These are phyloP conservation scores for Xanthorhoe spadicearia DNA, from an alignment of 2,888 invertebrate species.

Conservation along the genomic window DNA sequence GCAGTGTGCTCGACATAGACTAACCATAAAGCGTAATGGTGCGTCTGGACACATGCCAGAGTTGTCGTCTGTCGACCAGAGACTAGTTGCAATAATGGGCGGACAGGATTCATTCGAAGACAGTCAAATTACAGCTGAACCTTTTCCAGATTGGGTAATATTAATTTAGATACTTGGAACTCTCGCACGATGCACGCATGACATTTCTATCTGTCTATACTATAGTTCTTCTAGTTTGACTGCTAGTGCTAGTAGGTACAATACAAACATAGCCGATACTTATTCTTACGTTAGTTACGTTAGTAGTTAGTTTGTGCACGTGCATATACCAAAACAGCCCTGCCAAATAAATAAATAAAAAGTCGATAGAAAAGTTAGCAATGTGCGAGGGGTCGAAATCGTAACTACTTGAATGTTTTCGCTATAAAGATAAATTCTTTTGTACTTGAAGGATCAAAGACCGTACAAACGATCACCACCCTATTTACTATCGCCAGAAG, in stretches of 20 bases:
- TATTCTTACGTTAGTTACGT: too few relatives aligned
- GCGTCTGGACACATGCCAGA: background rate
- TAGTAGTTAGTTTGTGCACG: too few relatives aligned
- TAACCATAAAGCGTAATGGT: background rate
- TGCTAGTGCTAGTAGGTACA: too few relatives aligned
- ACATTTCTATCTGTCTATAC: too few relatives aligned
- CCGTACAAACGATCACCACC: background rate
- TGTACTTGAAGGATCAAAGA: background rate
- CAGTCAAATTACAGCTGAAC: background rate
- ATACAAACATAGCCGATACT: too few relatives aligned
- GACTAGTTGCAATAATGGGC: background rate
- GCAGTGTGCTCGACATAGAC: background rate
- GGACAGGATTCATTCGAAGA: background rate
- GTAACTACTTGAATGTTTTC: background rate
- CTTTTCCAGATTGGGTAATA: background rate
- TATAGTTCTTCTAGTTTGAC: too few relatives aligned
- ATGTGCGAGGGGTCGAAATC: too few relatives aligned
- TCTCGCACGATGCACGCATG: too few relatives aligned
- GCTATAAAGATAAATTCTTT: background rate
- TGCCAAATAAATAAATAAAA: too few relatives aligned
- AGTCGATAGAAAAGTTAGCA: too few relatives aligned
- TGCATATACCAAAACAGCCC: too few relatives aligned
- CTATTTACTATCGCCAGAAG: background rate
- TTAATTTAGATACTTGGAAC: background rate
- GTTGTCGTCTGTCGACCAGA: background rate